Base-by-base conservation (phyloP, 1,140 invertebrate species). In the Drosophila elegans region DNA sequence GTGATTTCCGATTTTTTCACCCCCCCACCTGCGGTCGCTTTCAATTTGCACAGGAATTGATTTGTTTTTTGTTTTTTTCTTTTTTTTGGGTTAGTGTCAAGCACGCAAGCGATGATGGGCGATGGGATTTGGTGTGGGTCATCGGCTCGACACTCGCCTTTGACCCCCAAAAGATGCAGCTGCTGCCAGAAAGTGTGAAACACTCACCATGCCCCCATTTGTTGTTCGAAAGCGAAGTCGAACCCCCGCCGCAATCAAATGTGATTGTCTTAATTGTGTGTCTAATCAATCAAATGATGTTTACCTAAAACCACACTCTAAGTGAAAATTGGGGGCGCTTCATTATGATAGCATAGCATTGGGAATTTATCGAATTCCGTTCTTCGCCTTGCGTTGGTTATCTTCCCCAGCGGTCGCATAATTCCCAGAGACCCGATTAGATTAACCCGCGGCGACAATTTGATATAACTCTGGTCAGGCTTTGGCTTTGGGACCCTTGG, bases 301-400 rank as follows among this genome's bases (percentile, higher is more conserved):
- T 62, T 76, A 54, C 72, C 60, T 52, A 38, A 32, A 42, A 46
- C 36, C 36, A 68, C 60, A 68, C 13, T 5, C 5, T 2, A 32
- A 32, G 4, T 4, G 9, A 25, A 34, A 66, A 67, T 69, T 45
- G 64, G 64, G 66, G 63, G 83, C 83, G 71, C 75, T 86, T 86
- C 72, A 83, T 89, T 89, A 80, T 89, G 84, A 89, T 88, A 88
- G 74, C 88, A 89, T 88, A 88, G 74, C 88, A 72, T 51, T 42
- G 52, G 54, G 71, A 74, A 88, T 88, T 84, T 88, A 88, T 88
- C 84, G 80, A 80, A 80, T 38, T 71, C 53, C 51, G 44, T 71
- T 72, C 68, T 57, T 71, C 63, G 67, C 54, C 49, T 41, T 55
- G 36, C 42, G 52, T 13, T 49, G 75, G 80, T 84, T 83, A 83